Base-by-base conservation (phyloP, 1,140 invertebrate species). In the Ceratitis capitata region DNA sequence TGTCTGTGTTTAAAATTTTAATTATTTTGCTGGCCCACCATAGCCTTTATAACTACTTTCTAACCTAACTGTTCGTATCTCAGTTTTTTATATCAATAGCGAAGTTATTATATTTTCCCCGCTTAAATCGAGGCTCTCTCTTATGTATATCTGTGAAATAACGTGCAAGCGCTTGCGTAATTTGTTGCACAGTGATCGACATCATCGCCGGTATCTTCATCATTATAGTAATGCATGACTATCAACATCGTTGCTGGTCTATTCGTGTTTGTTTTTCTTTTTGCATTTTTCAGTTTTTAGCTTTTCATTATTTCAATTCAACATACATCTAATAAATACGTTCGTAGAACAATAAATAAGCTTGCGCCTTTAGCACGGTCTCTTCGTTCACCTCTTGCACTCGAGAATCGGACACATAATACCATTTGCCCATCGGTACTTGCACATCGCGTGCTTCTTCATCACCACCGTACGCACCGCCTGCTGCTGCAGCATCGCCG, bases 311-410 rank as follows among this genome's bases (percentile, higher is more conserved):
- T 78, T 78, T 26, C 12, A 26, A 10, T 78, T 45, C 9, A 78
- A 78, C 56, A 61, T 47, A 78, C 39, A 45, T 78, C 39, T 78
- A 96, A 89, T 95, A 93, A 89, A 97, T 95, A 91, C 97, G 94
- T 93, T 99, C 98, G 92, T 99, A 99, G 92, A 99, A 99, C 23
- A 99, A 93, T 58, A 99, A 93, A 92, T 99, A 99, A n/a, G 98
- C 98, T 92, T 99, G 96, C 53, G 95, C 95, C 86, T 94, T 93
- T n/a, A 98, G 93, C 56, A 99, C 98, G 82, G 94, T 93, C 1
- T 95, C 94, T 92, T 98, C 96, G 53, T 94, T 94, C 7, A 97
- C 96, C 92, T 97, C 95, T 42, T 93, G 93, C 0, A 99, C 97
- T 88, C 94, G 93, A 84, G 95, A 96, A 93, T 99, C 98, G 85